Evolutionary conservation across 2,888 invertebrate species (phyloP), one percentile per base, ranked within the genome.

Genomic region (Acanthacorydalis orientalis): DNA sequence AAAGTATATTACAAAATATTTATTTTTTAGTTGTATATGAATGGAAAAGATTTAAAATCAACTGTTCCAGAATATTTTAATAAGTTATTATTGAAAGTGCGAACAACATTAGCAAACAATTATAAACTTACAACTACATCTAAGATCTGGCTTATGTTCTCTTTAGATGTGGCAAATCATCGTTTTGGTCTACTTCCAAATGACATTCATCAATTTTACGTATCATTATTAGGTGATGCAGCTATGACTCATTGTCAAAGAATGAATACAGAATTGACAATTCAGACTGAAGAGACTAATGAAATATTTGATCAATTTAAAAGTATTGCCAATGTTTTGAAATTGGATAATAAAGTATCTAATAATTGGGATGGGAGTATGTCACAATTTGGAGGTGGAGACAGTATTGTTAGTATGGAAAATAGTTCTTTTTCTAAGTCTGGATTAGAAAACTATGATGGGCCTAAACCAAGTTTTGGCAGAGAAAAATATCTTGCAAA

Each of bases 61-160:
- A 55, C 55, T 46, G 52, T 51, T 12, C 56, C 59, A 4, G 57
- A 59, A 33, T 56, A 60, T 50, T 35, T 67, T 9, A 51, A 57
- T 15, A 59, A 60, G n/a, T 50, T 69, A 35, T 52, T 68, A 37
- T 57, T 60, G 23, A 59, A 57, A 50, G 58, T 61, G 3, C 60
- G 67, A 48, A 52, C 54, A 31, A 45, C 62, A 11, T 52, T 70
- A 43, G 54, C 64, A 9, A 57, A 60, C 8, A 62, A 60, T 31
- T 52, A 60, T 44, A 57, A 59, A 46, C 50, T 67, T 11, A 57
- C 62, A 47, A 55, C 59, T 31, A 60, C 55, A 35, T 60, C 63
- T 34, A 62, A 64, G 55, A 53, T 61, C 9, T 63, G 65, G 61
- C 52, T 70, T 31, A 53, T 70, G 9, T 57, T 68, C 16, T 59